These are phyloP conservation scores for Pelochelys cantorii DNA, from an alignment of 2,797 vertebrate species.

Conservation along the genomic window DNA sequence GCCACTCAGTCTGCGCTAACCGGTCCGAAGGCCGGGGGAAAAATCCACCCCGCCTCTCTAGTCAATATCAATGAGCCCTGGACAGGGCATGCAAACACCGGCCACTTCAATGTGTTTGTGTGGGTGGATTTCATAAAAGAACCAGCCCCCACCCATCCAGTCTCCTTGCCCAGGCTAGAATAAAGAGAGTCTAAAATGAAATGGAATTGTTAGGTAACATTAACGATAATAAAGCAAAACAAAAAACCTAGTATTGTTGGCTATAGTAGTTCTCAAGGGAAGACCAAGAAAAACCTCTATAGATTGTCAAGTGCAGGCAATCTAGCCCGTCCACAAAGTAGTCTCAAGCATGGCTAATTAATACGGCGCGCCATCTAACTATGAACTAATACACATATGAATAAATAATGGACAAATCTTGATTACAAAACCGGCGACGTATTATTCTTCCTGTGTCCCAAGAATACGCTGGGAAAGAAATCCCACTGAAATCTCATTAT, in stretches of 20 bases:
- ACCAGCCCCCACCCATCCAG: background rate
- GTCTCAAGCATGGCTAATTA: background rate
- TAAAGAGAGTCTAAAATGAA: background rate
- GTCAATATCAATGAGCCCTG: background rate
- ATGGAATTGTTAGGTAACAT: background rate
- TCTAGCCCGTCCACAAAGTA: background rate
- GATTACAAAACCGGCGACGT: slow-evolving; percentile 11
- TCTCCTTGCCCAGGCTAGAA: background rate
- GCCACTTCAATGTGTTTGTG: background rate
- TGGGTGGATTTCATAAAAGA: background rate
- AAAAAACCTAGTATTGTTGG: background rate
- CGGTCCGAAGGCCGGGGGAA: background rate
- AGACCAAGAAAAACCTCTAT: background rate
- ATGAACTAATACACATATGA: slow-evolving; percentile 10
- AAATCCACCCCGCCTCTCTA: background rate
- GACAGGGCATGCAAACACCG: background rate
- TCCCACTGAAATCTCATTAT: background rate
- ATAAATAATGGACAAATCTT: slow-evolving; percentile 27
- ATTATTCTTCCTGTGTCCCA: background rate
- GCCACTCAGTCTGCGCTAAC: background rate
- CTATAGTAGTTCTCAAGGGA: background rate
- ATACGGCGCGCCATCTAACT: background rate
- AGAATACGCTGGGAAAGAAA: background rate
- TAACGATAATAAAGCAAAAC: background rate
- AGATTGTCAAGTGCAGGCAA: background rate